phyloP scores from a whole-genome alignment of 1,140 invertebrate genomes.

The Cryptotermes secundus region DNA sequence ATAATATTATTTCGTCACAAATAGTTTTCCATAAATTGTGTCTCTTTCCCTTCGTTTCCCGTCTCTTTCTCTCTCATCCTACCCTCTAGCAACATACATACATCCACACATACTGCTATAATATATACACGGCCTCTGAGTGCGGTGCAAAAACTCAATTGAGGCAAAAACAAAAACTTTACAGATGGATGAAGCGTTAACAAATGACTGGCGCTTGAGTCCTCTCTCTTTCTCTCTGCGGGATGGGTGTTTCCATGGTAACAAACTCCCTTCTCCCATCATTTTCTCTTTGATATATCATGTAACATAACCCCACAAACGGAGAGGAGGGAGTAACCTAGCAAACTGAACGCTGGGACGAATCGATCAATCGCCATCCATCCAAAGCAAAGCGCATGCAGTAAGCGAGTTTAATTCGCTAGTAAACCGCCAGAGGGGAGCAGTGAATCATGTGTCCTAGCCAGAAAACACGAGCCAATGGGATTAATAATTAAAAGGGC shows the following conservation, averaged over 20 bases:
- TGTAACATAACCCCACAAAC: conserved; percentile 19
- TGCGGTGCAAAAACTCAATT: conserved; percentile 12
- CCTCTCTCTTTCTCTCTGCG: background rate
- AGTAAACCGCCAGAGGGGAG: conserved; percentile 16
- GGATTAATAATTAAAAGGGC: conserved; percentile 14
- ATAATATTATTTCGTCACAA: background rate
- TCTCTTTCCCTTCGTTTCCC: background rate
- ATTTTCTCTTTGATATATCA: conserved; percentile 20
- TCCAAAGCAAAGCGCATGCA: conserved; percentile 10
- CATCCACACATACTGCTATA: background rate
- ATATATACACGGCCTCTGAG: background rate
- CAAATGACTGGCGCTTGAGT: background rate
- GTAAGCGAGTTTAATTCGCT: conserved; percentile 12
- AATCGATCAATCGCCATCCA: conserved; percentile 7
- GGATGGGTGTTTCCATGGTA: conserved; percentile 17
- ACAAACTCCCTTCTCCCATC: conserved; percentile 9
- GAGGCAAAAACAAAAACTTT: conserved; percentile 17
- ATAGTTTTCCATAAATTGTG: conserved; percentile 9
- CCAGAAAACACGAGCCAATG: conserved; percentile 18
- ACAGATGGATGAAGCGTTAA: conserved; percentile 16
- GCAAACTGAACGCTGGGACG: background rate
- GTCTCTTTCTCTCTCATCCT: background rate
- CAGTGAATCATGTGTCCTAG: conserved; percentile 14
- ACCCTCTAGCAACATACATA: background rate
- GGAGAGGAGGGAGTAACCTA: background rate